Percentiles rank a stretch among this genome's conserved stretches.
Evolutionary conservation across 2,888 invertebrate species (phyloP).

Genomic region (Eubasilissa splendida): DNA sequence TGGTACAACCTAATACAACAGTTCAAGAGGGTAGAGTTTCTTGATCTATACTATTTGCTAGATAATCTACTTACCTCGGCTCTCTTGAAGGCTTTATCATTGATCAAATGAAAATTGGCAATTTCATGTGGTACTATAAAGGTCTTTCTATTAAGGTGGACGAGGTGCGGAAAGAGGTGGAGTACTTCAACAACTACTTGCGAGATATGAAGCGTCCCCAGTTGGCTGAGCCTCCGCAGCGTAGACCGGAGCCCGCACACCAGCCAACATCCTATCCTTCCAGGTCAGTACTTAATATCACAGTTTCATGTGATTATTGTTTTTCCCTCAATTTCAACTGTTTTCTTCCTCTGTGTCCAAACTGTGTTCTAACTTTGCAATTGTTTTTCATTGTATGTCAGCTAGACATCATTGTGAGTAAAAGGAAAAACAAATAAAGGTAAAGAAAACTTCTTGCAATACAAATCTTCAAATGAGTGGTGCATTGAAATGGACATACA

Average conservation of each 20-base stretch:
- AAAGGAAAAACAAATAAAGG: too few relatives aligned
- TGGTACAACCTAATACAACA: too few relatives aligned
- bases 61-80: too few relatives aligned
- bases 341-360: neutral
- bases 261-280: constrained; percentile 59
- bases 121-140: neutral
- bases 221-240: constrained; percentile 85
- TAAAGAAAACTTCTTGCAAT: too few relatives aligned
- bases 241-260: constrained; percentile 60
- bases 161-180: constrained; percentile 96
- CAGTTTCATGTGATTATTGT: neutral
- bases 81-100: too few relatives aligned
- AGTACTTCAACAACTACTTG: constrained; percentile 97
- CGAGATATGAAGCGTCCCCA: constrained; percentile 95
- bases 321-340: neutral
- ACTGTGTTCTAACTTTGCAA: neutral
- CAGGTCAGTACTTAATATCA: constrained; percentile 41
- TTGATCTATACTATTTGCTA: too few relatives aligned
- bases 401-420: too few relatives aligned
- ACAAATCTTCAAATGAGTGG: too few relatives aligned
- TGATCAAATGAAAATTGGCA: neutral
- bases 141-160: constrained; percentile 74
- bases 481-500: too few relatives aligned
- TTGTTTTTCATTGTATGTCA: too few relatives aligned
- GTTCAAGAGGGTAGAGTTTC: too few relatives aligned